Evolutionary conservation across 2,888 invertebrate species (phyloP).

Genomic region (Trachelus iudaicus): DNA sequence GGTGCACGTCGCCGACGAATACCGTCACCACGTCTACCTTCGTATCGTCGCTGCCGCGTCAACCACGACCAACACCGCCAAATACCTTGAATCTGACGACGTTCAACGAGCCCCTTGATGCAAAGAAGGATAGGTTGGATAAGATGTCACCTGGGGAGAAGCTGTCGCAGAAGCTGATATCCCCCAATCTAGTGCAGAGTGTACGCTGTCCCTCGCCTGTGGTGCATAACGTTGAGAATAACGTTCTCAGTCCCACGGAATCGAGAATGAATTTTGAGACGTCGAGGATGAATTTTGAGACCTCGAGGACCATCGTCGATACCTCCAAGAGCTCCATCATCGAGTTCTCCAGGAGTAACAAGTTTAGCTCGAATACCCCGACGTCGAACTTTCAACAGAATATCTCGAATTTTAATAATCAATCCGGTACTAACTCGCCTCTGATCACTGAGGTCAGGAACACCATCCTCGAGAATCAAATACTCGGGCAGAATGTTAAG

Average conservation of each 20-base stretch:
- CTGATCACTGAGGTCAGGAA: constrained; percentile 47
- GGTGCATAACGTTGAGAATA: constrained; percentile 61
- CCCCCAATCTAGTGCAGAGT: constrained; percentile 61
- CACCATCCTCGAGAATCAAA: constrained; percentile 41
- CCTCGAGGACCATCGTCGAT: constrained; percentile 36
- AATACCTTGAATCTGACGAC: constrained; percentile 81
- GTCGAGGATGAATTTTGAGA: constrained; percentile 29
- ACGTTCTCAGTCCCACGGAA: constrained; percentile 56
- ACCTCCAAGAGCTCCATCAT: constrained; percentile 13
- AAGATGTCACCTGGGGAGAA: constrained; percentile 54
- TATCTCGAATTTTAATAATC: constrained; percentile 49
- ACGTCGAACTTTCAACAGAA: constrained; percentile 58
- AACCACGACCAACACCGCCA: constrained; percentile 83
- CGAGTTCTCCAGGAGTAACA: constrained; percentile 45
- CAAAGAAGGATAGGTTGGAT: constrained; percentile 47
- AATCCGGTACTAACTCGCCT: constrained; percentile 47
- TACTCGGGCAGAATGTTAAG: constrained; percentile 46
- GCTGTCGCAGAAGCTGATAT: constrained; percentile 57
- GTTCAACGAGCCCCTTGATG: constrained; percentile 60
- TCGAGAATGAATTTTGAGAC: constrained; percentile 30
- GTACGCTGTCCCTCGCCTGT: constrained; percentile 59
- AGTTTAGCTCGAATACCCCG: constrained; percentile 50
- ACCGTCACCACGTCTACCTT: constrained; percentile 68
- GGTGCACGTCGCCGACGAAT: constrained; percentile 49
- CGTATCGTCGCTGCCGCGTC: constrained; percentile 68